These are phyloP conservation scores for Oncorhynchus masou DNA, from an alignment of 2,113 vertebrate genomes.

Conservation along the genomic window DNA sequence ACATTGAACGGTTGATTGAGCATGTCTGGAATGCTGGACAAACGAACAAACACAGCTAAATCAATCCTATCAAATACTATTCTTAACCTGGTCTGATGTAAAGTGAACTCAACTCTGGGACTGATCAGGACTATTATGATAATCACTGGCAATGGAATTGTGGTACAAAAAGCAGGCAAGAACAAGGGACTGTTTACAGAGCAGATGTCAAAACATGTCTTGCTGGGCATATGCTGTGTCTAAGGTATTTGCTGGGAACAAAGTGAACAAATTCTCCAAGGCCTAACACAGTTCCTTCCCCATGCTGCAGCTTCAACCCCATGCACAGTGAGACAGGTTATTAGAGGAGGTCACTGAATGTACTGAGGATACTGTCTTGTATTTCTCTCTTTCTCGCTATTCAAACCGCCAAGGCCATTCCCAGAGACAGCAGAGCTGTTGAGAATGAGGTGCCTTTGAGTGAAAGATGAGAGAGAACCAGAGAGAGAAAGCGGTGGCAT, in stretches of 20 bases:
- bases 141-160: neutral
- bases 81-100: neutral
- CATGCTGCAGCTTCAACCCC: too few species aligned
- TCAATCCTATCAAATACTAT: too few species aligned
- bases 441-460: neutral
- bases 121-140: neutral
- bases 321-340: too few species aligned
- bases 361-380: neutral
- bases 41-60: neutral
- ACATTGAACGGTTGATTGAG: neutral
- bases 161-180: neutral
- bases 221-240: too few species aligned
- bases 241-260: neutral
- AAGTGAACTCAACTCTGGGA: neutral
- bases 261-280: too few species aligned
- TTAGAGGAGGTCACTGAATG: neutral
- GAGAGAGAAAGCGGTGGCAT: slow-evolving; percentile 46
- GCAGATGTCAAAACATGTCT: neutral
- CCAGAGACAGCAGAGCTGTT: neutral
- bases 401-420: slow-evolving; percentile 1
- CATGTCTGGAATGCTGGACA: neutral
- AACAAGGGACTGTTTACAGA: neutral
- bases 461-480: slow-evolving; percentile 6
- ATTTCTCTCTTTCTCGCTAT: slow-evolving; percentile 6
- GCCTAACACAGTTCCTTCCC: too few species aligned